A percentile compares a stretch with the other conserved stretches of the same genome.
Evolutionary conservation across 2,113 vertebrate genomes (phyloP).

Genomic region (Nothocercus nigrocapillus): DNA sequence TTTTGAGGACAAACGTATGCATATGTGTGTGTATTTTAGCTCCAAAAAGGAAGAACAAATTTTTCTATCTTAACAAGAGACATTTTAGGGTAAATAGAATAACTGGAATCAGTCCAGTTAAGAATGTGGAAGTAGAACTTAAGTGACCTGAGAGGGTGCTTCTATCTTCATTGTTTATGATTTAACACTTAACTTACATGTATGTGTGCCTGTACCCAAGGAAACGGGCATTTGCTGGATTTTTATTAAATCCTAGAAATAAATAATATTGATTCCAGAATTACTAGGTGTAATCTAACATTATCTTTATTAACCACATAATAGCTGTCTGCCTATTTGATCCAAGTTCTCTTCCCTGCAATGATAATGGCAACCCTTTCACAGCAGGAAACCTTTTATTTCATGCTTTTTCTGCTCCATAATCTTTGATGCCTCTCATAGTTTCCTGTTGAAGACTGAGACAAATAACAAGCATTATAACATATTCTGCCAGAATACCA

Average conservation of each 20-base stretch:
- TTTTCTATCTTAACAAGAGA: background rate
- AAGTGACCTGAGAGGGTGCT: background rate
- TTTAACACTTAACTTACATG: background rate
- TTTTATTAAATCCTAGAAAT: background rate
- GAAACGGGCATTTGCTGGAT: background rate
- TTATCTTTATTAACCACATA: background rate
- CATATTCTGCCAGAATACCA: background rate
- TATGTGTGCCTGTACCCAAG: background rate
- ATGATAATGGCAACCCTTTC: background rate
- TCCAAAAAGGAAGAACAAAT: background rate
- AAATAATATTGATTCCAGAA: background rate
- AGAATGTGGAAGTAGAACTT: background rate
- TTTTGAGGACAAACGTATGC: background rate
- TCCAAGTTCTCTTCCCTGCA: background rate
- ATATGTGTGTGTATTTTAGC: background rate
- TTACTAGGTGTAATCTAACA: background rate
- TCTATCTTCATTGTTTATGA: background rate
- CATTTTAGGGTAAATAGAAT: background rate
- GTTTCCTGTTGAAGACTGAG: background rate
- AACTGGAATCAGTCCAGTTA: background rate
- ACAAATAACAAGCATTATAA: background rate
- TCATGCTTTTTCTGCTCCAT: background rate
- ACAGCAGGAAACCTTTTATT: background rate
- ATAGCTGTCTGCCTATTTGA: background rate
- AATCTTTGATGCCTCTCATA: background rate